phyloP scores from a whole-genome alignment of 2,797 vertebrate species.

The Pseudocheirus occidentalis region DNA sequence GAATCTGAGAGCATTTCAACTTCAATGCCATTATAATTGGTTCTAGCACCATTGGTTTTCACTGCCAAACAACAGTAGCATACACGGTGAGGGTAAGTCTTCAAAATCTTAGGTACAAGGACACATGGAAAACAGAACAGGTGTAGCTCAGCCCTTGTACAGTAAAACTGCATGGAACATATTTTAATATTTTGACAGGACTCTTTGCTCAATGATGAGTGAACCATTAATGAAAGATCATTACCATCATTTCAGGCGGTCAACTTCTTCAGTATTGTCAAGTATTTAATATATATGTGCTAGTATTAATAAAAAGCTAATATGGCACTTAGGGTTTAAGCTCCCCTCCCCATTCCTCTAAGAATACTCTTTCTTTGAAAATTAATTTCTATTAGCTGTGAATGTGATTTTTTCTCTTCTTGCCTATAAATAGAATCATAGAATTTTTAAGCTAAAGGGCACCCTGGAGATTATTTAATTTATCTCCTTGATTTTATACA shows the following conservation, averaged over 20 bases:
- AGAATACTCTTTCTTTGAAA: not conserved
- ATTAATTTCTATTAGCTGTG: not conserved
- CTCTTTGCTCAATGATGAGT: not conserved
- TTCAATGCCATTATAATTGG: not conserved
- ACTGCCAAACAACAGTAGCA: not conserved
- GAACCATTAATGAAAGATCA: not conserved
- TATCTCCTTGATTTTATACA: not conserved
- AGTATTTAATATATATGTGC: not conserved
- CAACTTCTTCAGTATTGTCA: not conserved
- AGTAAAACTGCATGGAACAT: not conserved
- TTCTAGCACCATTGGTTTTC: not conserved
- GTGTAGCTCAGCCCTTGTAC: not conserved
- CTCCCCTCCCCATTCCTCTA: not conserved
- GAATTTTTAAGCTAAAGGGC: not conserved
- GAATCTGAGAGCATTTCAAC: not conserved
- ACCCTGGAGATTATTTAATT: not conserved
- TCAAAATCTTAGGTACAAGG: not conserved
- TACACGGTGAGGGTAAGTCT: not conserved
- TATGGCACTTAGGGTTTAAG: not conserved
- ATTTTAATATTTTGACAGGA: conserved; percentile 9
- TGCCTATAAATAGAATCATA: not conserved
- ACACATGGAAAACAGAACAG: not conserved
- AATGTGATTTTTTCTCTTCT: not conserved
- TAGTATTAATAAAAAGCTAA: not conserved
- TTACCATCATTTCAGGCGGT: conserved; percentile 1